Evolutionary conservation across 2,113 vertebrate species (phyloP), one percentile per base, ranked within the genome.

Genomic region (Poeciliopsis occidentalis): DNA sequence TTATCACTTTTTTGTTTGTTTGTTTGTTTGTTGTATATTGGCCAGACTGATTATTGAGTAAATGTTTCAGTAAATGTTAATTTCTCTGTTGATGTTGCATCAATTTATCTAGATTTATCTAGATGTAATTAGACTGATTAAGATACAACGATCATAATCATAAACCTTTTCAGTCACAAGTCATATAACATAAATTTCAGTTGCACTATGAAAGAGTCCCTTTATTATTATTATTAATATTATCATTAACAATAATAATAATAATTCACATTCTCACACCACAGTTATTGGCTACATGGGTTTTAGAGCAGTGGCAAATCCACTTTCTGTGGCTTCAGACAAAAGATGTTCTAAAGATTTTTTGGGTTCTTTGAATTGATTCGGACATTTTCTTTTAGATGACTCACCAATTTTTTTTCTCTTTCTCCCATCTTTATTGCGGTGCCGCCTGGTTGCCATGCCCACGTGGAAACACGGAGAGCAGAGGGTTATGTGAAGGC

Each of bases 381-480:
- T 81, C 81, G 65, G 26, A 71, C 60, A 71, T 82, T 85, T 0
- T 32, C 57, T 41, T 74, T 26, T 31, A 32, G 47, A 72, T 90
- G 89, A 91, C 77, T 89, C 91, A 89, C 72, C 63, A 31, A 0
- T 34, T 64, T 82, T 11, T 11, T 0, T 69, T 79, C 37, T 73
- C 83, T 69, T 80, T 73, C 68, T 32, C 64, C 71, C 47, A 70
- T 75, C 79, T 85, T 85, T 77, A 69, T 72, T 78, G 67, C 71
- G 65, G 30, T 44, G 75, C 47, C 68, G 67, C 66, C 69, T 68
- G 78, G 91, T 91, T 90, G 84, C 84, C 79, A 91, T 89, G 85
- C 67, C 87, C 75, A 89, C 88, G 41, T 26, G 69, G 65, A 91
- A 83, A 80, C 76, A 26, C 64, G 71, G 67, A 83, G 74, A 83